Conservation (phyloP, 2,888 invertebrate species). For the Nesidiocoris tenuis region DNA sequence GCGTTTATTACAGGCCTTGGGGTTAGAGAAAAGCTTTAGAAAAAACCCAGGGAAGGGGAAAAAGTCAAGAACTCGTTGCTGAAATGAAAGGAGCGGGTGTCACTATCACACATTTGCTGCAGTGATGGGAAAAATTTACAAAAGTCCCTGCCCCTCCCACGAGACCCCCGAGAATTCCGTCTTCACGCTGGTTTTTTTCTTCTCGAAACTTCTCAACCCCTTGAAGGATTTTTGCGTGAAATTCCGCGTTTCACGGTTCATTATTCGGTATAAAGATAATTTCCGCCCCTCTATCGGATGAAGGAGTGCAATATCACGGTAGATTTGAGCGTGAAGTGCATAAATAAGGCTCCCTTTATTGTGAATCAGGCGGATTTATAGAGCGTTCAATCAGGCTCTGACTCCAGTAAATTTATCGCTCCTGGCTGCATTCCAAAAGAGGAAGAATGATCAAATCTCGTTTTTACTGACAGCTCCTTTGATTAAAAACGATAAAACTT, state of each 20-base stretch:
- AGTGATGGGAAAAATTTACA: constrained; percentile 7
- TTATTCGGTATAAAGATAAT: constrained; percentile 28
- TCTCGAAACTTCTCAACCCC: not conserved
- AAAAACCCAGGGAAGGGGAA: not conserved
- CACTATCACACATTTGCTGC: not conserved
- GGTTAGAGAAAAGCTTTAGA: not conserved
- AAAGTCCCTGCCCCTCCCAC: not conserved
- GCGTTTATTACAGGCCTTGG: constrained; percentile 29
- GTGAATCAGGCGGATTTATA: constrained; percentile 11
- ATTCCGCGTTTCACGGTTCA: constrained; percentile 33
- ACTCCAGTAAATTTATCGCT: not conserved
- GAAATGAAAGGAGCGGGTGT: constrained; percentile 18
- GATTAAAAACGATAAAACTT: too few species aligned
- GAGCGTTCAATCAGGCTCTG: not conserved
- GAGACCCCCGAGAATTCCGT: not conserved
- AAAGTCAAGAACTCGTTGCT: constrained; percentile 15
- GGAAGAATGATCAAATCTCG: too few species aligned
- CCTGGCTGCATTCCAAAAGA: not conserved
- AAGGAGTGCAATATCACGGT: constrained; percentile 32
- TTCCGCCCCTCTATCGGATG: constrained; percentile 9
- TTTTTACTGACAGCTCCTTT: too few species aligned
- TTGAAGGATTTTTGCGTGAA: constrained; percentile 35
- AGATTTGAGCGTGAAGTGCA: constrained; percentile 28
- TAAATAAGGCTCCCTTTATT: constrained; percentile 32
- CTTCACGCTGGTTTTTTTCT: not conserved